Evolutionary conservation across 2,113 vertebrate species (phyloP), one percentile per base, ranked within the genome.

Genomic region (Athene cunicularia): DNA sequence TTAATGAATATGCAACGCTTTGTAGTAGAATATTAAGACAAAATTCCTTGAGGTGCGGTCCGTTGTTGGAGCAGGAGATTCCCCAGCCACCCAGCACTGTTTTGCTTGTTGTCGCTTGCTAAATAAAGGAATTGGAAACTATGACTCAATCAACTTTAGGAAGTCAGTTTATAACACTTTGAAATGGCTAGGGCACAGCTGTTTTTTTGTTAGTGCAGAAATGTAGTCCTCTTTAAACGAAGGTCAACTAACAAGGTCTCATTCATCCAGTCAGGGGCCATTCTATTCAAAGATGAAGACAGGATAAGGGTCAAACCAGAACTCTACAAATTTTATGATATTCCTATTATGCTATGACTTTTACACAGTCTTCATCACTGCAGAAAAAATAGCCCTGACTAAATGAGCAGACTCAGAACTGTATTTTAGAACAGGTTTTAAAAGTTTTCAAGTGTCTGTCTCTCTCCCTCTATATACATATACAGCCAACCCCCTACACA

Each of bases 221-320:
- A 87, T 28, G 24, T 55, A 81, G 28, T 67, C 35, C 55, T 93
- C 59, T 63, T 63, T 63, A 80, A 84, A 63, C 6, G 24, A 88
- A 80, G 86, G 88, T 93, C 71, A 94, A 12, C 71, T 66, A 75
- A 53, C 21, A 86, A 66, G 35, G 33, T 75, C 84, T 64, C 47
- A 23, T 17, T 74, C 24, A 23, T 59, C 17, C 55, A 45, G 67
- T 33, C 37, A 11, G 17, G 32, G 70, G 47, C 52, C 37, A 52
- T 45, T 55, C 47, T 52, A 9, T 56, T 86, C 45, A 55, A 83
- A 85, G n/a, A 63, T 12, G 14, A 79, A 80, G 43, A 72, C 4
- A 37, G 9, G 21, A 39, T 24, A 67, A 59, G 11, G 17, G 55
- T 43, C 7, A 1, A 11, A 82, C 12, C 93, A 75, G 80, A 35